Evolutionary conservation across 2,888 invertebrate species (phyloP), one percentile per base, ranked within the genome.

Genomic region (Ennomos fuscantarius): DNA sequence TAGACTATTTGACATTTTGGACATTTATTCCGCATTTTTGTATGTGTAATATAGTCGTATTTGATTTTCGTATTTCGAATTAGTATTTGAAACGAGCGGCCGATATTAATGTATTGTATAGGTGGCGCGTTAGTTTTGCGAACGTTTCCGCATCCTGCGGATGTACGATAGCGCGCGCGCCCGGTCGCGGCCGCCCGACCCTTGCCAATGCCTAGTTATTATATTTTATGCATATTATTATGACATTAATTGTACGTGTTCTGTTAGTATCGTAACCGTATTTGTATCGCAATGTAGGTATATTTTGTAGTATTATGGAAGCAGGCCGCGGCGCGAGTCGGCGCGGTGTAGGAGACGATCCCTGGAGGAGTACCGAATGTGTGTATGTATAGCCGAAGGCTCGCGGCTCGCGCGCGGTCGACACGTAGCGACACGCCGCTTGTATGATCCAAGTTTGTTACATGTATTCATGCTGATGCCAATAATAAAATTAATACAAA

Each of bases 201-300:
- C 87, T 88, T 87, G 88, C 88, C 88, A 89, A 89, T 87, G 88
- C 87, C 82, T 88, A 87, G 85, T 79, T 84, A n/a, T n/a, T n/a
- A 64, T 86, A 84, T 76, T 65, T 63, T 82, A 78, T 70, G 76
- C 84, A 70, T 81, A 76, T 78, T 76, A 78, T 80, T 78, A 81
- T 79, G n/a, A n/a, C n/a, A n/a, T n/a, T n/a, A n/a, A 76, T 74
- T 61, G 65, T 51, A 51, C 40, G 59, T 53, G 51, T 64, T 64
- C 62, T 53, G 47, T 62, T 61, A 34, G 56, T 60, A 46, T 58
- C 55, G 52, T 69, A 66, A 60, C 47, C 46, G 35, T 60, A 51
- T 46, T 42, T 43, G 57, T 66, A 60, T 62, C 68, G 68, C 68
- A 68, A 67, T 65, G 36, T 68, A 66, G 46, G 1, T 51, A 54